These are phyloP conservation scores for Kryptopterus vitreolus DNA, from an alignment of 2,797 vertebrate species.

Conservation along the genomic window DNA sequence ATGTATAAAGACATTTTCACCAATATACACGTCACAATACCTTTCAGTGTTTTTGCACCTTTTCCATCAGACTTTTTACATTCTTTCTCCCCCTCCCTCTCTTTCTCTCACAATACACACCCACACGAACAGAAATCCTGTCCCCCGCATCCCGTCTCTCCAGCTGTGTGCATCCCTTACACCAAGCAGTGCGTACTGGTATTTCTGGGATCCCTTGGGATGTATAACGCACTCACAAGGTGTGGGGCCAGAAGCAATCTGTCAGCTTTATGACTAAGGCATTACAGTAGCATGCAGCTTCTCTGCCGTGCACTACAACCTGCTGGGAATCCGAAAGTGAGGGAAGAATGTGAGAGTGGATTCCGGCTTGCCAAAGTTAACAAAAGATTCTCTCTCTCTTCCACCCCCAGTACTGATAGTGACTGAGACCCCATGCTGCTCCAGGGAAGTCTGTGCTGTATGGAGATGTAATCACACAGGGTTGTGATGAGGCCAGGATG, in stretches of 20 bases:
- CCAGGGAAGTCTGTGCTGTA: background rate
- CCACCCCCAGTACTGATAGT: conserved; percentile 49
- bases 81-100: no score
- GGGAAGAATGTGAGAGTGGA: conserved; percentile 20
- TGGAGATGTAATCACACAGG: conserved; percentile 46
- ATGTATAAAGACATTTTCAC: no score
- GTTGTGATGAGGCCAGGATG: conserved; percentile 24
- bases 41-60: no score
- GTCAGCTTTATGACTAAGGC: conserved; percentile 51
- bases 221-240: conserved; percentile 48
- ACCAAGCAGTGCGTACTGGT: conserved; percentile 40
- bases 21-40: no score
- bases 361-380: conserved; percentile 62
- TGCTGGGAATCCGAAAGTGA: conserved; percentile 47
- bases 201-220: conserved; percentile 52
- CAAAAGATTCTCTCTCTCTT: conserved; percentile 51
- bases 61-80: background rate
- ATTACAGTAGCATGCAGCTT: conserved; percentile 44
- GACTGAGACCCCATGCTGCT: conserved; percentile 45
- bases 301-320: conserved; percentile 39
- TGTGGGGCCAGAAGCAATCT: conserved; percentile 46
- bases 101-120: conserved; percentile 10
- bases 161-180: conserved; percentile 45
- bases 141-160: conserved; percentile 16
- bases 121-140: conserved; percentile 20